These are phyloP conservation scores for Metopolophium dirhodum DNA, from an alignment of 1,140 invertebrate species.

Conservation along the genomic window DNA sequence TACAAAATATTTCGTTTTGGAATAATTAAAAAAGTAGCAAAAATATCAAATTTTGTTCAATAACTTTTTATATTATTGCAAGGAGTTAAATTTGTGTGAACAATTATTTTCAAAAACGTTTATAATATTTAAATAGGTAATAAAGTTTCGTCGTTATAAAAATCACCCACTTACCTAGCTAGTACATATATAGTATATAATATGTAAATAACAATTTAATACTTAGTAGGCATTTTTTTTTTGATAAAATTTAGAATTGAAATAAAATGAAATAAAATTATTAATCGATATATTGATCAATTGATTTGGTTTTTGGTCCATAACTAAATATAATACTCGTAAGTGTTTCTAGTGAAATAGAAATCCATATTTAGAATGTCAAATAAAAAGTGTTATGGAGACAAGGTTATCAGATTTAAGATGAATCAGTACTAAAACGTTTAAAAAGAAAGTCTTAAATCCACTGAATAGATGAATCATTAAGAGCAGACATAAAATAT, in stretches of 20 bases:
- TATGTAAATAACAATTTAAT: neutral
- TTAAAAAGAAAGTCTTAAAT: slow-evolving; percentile 47
- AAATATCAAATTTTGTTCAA: neutral
- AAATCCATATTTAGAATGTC: neutral
- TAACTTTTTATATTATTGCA: neutral
- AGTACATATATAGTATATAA: neutral
- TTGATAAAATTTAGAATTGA: too few species aligned
- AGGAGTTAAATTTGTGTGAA: neutral
- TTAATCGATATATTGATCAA: neutral
- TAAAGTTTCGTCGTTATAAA: neutral
- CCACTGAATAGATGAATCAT: slow-evolving; percentile 27
- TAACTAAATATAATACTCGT: neutral
- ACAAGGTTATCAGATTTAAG: slow-evolving; percentile 21
- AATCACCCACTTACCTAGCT: neutral
- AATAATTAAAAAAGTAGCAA: neutral
- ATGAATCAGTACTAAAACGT: slow-evolving; percentile 28
- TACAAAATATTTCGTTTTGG: neutral
- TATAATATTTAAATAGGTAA: neutral
- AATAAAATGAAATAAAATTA: neutral
- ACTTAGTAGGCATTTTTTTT: neutral
- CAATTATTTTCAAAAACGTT: neutral
- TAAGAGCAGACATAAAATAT: neutral
- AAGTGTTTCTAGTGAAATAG: neutral
- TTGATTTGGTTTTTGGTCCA: neutral
- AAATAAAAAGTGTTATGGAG: neutral